Base-by-base conservation (phyloP, 1,140 invertebrate genomes). In the Orius laevigatus region DNA sequence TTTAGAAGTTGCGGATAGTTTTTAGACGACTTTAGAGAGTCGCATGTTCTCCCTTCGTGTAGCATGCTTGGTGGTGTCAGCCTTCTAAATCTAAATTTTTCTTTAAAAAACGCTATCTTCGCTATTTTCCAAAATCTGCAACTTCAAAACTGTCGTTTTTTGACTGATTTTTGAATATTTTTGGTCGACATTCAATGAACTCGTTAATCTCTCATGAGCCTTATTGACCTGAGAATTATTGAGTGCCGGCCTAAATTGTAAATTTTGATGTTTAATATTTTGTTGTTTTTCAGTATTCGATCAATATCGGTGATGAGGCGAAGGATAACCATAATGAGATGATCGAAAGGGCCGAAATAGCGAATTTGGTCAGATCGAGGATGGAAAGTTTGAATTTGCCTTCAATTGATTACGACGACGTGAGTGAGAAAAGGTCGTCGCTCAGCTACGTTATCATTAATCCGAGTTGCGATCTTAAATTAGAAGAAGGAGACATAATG, bases 371-470 rank as follows among this genome's bases (percentile, higher is more conserved):
- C 1, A 74, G 86, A 38, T 91, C 88, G 14, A 70, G 92, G 15
- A 94, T 97, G 89, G 84, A 90, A 55, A 91, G 86, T 18, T 63
- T 96, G 2, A 90, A 91, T 52, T 69, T 96, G 42, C 89, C 88
- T 1, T 74, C 77, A 0, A 77, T 82, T 32, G 87, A 95, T 59
- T 94, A 94, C 63, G 89, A 90, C 64, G 87, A 93, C 61, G 84
- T 89, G 3, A 87, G 84, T 48, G 86, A 92, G 63, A 90, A 93
- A 66, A 70, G 88, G 34, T 89, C 84, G 66, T 86, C 78, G 53
- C 71, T 98, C 5, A 96, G 91, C 2, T 98, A 96, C 67, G 93
- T 97, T 47, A 95, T 98, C 57, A 97, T 97, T 59, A 98, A 98
- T 63, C 94, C 94, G 0, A 91, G 86, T 62, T 95, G 91, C 70